Evolutionary conservation across 2,797 vertebrate species (phyloP), one percentile per base, ranked within the genome.

Genomic region (Sus cebifrons): DNA sequence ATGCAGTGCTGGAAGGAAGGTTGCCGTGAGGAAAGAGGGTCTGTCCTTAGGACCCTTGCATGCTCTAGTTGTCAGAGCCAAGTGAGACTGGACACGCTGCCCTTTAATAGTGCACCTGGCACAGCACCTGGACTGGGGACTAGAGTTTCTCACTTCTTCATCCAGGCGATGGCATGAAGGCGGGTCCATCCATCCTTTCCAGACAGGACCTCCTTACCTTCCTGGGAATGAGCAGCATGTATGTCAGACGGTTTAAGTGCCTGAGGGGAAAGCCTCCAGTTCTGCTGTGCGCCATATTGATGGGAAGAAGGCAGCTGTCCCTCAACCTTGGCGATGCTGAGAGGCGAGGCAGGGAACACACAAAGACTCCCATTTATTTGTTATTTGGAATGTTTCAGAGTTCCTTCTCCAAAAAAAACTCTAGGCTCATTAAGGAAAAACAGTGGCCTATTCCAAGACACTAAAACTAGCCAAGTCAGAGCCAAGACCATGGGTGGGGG

Each of bases 121-220:
- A 0, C 3, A 54, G 70, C 9, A 14, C 32, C 23, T 0, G 0
- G n/a, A 7, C 18, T 6, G 17, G 16, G 36, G 56, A 15, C 6
- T 23, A 6, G 0, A 1, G 29, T 3, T 21, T 74, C 20, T 85
- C 1, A 18, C 32, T 89, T 52, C 71, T 89, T 67, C 4, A 1
- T 25, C 15, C 75, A 8, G 14, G 20, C 32, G 40, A 32, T 13
- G 32, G 20, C 20, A 14, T 36, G 36, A 36, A 36, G 36, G 60
- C 15, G n/a, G 27, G 29, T 49, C 11, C 36, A 58, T 70, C 54
- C 13, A 0, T 62, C 27, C 12, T 73, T 18, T 73, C 82, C 5
- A 27, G 36, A 16, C 0, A 54, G 52, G 67, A 32, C 3, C n/a
- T 64, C 52, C 23, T 85, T 87, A 79, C 17, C 56, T 87, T 65